Conservation (phyloP, 1,140 invertebrate genomes). For the Andricus grossulariae region DNA sequence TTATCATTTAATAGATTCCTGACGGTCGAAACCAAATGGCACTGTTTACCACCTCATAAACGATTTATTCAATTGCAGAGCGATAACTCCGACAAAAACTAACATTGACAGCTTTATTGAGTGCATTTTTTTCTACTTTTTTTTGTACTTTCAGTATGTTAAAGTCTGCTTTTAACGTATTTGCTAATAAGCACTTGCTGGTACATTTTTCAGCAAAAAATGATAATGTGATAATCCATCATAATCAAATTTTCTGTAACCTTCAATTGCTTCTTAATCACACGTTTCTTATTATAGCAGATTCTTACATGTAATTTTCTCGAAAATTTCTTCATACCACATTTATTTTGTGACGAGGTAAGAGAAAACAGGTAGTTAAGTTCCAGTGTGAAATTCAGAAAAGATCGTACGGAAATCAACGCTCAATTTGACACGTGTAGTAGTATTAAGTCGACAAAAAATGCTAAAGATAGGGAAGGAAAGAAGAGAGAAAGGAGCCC, state of each 20-base stretch:
- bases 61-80: not conserved
- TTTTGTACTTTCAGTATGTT: not conserved
- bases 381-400: constrained; percentile 11
- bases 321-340: not conserved
- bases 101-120: not conserved
- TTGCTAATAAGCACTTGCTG: not conserved
- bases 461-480: not conserved
- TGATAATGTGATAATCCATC: not conserved
- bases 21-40: too few relatives aligned
- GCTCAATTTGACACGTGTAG: constrained; percentile 23
- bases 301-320: not conserved
- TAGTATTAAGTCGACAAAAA: constrained; percentile 10
- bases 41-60: not conserved
- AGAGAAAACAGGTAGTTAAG: not conserved
- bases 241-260: not conserved
- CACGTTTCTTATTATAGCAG: not conserved
- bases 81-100: not conserved
- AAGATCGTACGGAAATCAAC: not conserved
- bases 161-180: not conserved
- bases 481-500: constrained; percentile 26
- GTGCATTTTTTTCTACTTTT: not conserved
- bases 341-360: not conserved
- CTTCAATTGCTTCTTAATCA: not conserved
- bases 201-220: not conserved
- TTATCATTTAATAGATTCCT: too few relatives aligned